Base-by-base conservation (phyloP, 2,113 vertebrate genomes). In the Accipiter cooperii region DNA sequence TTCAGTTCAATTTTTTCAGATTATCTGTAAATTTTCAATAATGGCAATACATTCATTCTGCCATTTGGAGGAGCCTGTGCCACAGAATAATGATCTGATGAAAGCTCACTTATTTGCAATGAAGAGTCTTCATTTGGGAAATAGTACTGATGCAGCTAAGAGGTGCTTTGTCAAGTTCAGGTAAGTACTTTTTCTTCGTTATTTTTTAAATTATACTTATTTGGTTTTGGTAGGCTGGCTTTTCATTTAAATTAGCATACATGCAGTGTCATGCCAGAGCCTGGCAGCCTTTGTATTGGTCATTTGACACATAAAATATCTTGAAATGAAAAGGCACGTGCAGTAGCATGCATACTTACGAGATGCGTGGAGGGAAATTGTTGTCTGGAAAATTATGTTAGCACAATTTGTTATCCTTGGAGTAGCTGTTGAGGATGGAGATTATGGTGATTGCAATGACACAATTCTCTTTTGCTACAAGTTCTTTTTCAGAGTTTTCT, bases 61-160 rank as follows among this genome's bases (percentile, higher is more conserved):
- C 97, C 97, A 90, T 98, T 97, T 97, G 97, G 97, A 98, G 97
- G 96, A 97, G 97, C 95, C 94, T 98, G 82, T 87, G 96, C 93
- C 96, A 90, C 97, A 96, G 96, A 95, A 40, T 95, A 97, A 93
- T 85, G 80, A 95, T 93, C 58, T 85, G 78, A 85, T 94, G 85
- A 84, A 96, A 93, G 61, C 80, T 93, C 61, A 60, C 69, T 69
- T 78, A n/a, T 13, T 95, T 96, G 54, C 64, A 95, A 89, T 90
- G 81, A 88, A 78, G 76, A 90, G 52, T 64, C 93, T 93, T 96
- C 96, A 95, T 85, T 95, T 97, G 93, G 77, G 90, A 89, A 66
- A 11, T 51, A 77, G 89, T 70, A 89, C 38, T 4, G 17, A 76
- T 81, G 70, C 58, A 75, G 82, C 63, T 26, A 85, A 96, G 84